These are phyloP conservation scores for Cervus canadensis DNA, from an alignment of 2,113 vertebrate genomes.

Conservation along the genomic window DNA sequence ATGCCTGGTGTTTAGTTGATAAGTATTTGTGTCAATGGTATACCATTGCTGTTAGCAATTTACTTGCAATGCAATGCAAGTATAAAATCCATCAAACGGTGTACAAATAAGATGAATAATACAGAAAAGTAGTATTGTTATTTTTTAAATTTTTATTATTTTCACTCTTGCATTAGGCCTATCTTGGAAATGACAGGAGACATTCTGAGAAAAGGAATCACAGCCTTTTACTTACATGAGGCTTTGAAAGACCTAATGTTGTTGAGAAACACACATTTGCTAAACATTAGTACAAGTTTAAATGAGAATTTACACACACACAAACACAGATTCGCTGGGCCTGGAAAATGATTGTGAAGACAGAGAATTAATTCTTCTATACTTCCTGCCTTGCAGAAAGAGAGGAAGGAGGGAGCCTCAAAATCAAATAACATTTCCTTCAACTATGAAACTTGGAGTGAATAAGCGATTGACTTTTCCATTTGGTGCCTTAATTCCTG, in stretches of 20 bases:
- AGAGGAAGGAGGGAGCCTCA: not conserved
- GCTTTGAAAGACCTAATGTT: not conserved
- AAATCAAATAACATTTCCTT: slow-evolving; percentile 53
- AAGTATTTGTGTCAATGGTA: not conserved
- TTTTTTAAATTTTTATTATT: not conserved
- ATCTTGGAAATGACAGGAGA: not conserved
- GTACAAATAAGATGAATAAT: not conserved
- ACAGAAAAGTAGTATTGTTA: not conserved
- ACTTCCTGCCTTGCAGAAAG: not conserved
- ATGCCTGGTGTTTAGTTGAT: not conserved
- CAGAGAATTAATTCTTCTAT: slow-evolving; percentile 43
- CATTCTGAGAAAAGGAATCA: not conserved
- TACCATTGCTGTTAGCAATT: not conserved
- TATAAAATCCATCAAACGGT: not conserved
- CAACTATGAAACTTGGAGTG: slow-evolving; percentile 55
- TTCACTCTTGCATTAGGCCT: not conserved
- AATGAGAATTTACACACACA: not conserved
- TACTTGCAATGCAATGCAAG: not conserved
- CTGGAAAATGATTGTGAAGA: not conserved
- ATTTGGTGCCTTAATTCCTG: slow-evolving; percentile 68
- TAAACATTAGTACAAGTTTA: slow-evolving; percentile 21
- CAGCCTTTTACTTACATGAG: not conserved
- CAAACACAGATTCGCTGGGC: accelerated
- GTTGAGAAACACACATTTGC: not conserved
- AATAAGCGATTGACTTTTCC: slow-evolving; percentile 66